phyloP scores from a whole-genome alignment of 2,888 invertebrate species.

The Chironomus tentans region DNA sequence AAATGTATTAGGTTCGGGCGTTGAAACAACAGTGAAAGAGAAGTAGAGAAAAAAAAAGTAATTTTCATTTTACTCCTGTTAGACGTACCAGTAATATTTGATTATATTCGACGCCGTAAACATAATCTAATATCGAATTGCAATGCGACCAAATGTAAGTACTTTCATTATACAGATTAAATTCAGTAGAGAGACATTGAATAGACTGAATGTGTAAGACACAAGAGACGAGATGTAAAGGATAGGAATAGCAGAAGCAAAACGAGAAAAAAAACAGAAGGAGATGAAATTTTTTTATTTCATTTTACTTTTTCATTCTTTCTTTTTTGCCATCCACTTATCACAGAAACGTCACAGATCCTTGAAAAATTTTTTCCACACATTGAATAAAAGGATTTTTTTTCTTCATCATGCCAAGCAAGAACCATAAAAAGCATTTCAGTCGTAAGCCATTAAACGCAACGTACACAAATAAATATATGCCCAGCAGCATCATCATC shows the following conservation, averaged over 20 bases:
- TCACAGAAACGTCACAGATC: not conserved
- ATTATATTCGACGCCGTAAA: not conserved
- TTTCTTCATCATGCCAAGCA: not conserved
- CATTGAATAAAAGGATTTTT: slow-evolving; percentile 5
- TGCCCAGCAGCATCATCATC: not conserved
- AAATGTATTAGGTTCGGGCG: no score
- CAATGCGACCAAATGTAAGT: not conserved
- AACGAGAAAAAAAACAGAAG: not conserved
- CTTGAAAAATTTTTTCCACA: not conserved
- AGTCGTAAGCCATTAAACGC: slow-evolving; percentile 25
- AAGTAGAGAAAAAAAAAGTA: no score
- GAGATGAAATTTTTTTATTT: not conserved
- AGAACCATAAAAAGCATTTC: slow-evolving; percentile 7
- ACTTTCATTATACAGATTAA: no score
- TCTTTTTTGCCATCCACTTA: not conserved
- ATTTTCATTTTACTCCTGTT: no score
- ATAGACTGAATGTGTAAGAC: not conserved
- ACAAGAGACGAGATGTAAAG: not conserved
- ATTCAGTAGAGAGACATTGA: not conserved
- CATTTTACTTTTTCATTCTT: not conserved
- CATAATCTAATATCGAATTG: not conserved
- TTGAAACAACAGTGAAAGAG: no score
- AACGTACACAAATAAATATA: slow-evolving; percentile 13
- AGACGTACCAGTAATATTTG: not conserved
- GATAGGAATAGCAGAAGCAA: no score